Evolutionary conservation across 1,140 invertebrate genomes (phyloP), one percentile per base, ranked within the genome.

Genomic region (Ceratina japonica): DNA sequence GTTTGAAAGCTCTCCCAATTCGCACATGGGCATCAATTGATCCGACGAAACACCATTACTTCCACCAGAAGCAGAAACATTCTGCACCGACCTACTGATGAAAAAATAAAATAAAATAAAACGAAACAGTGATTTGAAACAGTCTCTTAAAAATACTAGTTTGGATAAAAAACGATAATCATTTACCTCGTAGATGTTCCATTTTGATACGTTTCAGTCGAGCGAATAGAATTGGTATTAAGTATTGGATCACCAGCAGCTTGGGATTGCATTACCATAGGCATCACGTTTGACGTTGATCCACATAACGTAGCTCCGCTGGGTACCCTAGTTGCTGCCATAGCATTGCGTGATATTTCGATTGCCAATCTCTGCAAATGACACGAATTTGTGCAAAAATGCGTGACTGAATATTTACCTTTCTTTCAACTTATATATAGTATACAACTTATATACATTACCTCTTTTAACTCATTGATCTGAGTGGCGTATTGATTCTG

Each of bases 391-490:
- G 52, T 49, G 3, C 5, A 15, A 0, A 2, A 70, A 70, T 37
- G 16, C n/a, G 8, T 22, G 18, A 51, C 10, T 80, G 80, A 51
- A 74, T 85, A 64, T 75, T 68, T 59, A 56, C 37, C 10, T 44
- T 8, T 44, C 37, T 44, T 44, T 7, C 37, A 44, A 44, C 5
- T 44, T 44, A 44, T 10, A 7, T 44, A 44, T 10, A 44, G 10
- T 44, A 44, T 44, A 66, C 52, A 54, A 62, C 61, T 51, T 12
- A n/a, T 44, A 80, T 62, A 16, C 44, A 73, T 87, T 93, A 96
- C 96, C 94, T 97, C 96, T 92, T 97, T 97, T 16, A 97, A 93
- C 93, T 97, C 96, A 93, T 96, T 97, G 74, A 97, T 96, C 89
- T 97, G 97, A 58, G 94, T 93, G 51, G 95, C 93, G 86, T 96